Evolutionary conservation across 2,113 vertebrate species (phyloP), one percentile per base, ranked within the genome.

Genomic region (Zosterops hypoxanthus): DNA sequence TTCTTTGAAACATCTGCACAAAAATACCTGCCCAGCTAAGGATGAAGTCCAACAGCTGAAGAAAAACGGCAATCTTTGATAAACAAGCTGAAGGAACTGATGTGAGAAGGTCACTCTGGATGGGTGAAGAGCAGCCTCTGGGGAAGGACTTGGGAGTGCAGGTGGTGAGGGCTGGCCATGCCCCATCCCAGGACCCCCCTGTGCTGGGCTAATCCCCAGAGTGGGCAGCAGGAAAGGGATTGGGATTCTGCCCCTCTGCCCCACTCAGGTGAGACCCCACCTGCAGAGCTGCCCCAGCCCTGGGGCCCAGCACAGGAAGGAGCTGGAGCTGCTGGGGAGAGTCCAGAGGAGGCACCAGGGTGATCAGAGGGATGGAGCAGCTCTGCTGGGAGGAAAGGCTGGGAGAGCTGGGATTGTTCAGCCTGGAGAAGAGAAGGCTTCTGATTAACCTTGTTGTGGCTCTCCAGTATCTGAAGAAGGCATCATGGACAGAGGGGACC

Each of bases 361-460:
- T 33, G 77, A 14, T 0, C 86, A 59, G 86, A 66, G 86, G 84
- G 77, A 24, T 66, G 76, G 68, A 57, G 76, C 85, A 88, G 76
- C 85, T 80, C 85, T 88, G 85, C 85, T 80, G 76, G 24, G 49
- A 80, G 76, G 66, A 11, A 72, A 16, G 76, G 57, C 65, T 88
- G 85, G 28, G 11, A 88, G 6, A 65, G 44, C 0, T 73, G 68
- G 68, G 18, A 20, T 16, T 59, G 68, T 11, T 72, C 77, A 73
- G 12, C 52, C 44, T 65, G 76, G 42, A 41, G 31, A 7, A 0
- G 50, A 19, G 42, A 44, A 65, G 15, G 34, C 8, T 70, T 2
- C 4, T 2, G 34, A 3, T 0, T 33, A 18, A 73, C 3, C 5
- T 8, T 0, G 19, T 0, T 26, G 66, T 57, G 34, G 14, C 42